Evolutionary conservation across 1,140 invertebrate species (phyloP), one percentile per base, ranked within the genome.

Genomic region (Scylla paramamosain): DNA sequence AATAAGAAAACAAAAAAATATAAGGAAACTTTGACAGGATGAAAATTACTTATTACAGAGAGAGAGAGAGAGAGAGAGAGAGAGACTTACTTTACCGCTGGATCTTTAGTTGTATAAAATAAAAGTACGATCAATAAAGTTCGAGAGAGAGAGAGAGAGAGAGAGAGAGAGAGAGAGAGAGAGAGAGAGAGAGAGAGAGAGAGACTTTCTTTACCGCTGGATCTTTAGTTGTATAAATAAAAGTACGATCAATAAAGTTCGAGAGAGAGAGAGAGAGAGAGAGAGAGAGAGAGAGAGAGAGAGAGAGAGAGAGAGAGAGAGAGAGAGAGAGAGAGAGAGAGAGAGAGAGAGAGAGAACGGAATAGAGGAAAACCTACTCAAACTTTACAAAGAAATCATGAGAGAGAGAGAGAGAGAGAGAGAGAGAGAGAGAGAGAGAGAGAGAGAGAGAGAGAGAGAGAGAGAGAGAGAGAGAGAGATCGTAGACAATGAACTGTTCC

Each of bases 401-500:
- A 77, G 25, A 6, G 67, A 16, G 12, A 25, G 29, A 39, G 6
- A 1, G 1, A 39, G 39, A 1, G 39, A 39, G 39, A 39, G 28
- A 28, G 92, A 87, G 7, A 4, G 16, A 16, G 3, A 20, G 46
- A 25, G 0, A 86, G 46, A 29, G 16, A 87, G 93, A 48, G 28
- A 89, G 59, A 59, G 86, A 39, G 83, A 93, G 39, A 83, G 67
- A 86, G 92, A 82, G 82, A 48, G 31, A 52, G 91, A 25, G 7
- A 39, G 39, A 39, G 39, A 39, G 39, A 39, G 39, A 39, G 39
- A 39, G 39, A 39, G 39, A 39, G 39, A 39, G 39, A 39, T 7
- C 28, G 59, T 77, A 28, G 48, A 89, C n/a, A 29, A n/a, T n/a
- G n/a, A n/a, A n/a, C n/a, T n/a, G n/a, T n/a, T n/a, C n/a, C n/a